phyloP scores from a whole-genome alignment of 2,888 invertebrate genomes.

The Tetranychus truncatus region DNA sequence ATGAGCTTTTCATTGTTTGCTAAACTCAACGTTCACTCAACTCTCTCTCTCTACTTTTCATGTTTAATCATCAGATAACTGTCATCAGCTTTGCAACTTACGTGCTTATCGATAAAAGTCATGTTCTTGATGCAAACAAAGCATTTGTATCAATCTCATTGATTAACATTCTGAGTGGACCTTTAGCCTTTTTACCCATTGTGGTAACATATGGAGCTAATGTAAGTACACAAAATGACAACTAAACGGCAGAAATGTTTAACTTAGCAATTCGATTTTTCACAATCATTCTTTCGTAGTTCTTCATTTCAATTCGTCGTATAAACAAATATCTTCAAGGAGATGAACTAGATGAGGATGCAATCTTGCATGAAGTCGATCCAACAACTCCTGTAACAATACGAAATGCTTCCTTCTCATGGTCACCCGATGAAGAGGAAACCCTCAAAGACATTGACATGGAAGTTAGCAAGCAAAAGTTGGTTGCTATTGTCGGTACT shows the following conservation, averaged over 20 bases:
- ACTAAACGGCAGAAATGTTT: no score
- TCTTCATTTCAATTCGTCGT: slow-evolving; percentile 39
- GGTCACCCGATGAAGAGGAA: neutral
- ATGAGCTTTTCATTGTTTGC: no score
- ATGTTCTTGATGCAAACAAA: slow-evolving; percentile 29
- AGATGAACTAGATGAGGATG: slow-evolving; percentile 24
- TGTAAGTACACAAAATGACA: slow-evolving; percentile 23
- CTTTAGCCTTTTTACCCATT: slow-evolving; percentile 23
- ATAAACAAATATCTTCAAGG: slow-evolving; percentile 41
- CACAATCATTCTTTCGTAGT: neutral
- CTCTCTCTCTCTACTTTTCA: neutral
- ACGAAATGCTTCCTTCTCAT: neutral
- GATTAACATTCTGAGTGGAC: slow-evolving; percentile 32
- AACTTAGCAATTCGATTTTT: slow-evolving; percentile 5
- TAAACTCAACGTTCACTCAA: neutral
- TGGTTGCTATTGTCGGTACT: slow-evolving; percentile 26
- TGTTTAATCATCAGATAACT: slow-evolving; percentile 42
- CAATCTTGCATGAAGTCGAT: slow-evolving; percentile 14
- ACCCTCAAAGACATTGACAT: slow-evolving; percentile 21
- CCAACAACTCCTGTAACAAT: neutral
- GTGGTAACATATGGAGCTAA: slow-evolving; percentile 17
- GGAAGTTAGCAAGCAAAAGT: slow-evolving; percentile 18
- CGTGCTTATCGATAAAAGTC: slow-evolving; percentile 15
- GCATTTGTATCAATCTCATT: slow-evolving; percentile 34
- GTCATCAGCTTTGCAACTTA: slow-evolving; percentile 20